phyloP scores from a whole-genome alignment of 2,888 invertebrate species.

The Dichetophora obliterata region DNA sequence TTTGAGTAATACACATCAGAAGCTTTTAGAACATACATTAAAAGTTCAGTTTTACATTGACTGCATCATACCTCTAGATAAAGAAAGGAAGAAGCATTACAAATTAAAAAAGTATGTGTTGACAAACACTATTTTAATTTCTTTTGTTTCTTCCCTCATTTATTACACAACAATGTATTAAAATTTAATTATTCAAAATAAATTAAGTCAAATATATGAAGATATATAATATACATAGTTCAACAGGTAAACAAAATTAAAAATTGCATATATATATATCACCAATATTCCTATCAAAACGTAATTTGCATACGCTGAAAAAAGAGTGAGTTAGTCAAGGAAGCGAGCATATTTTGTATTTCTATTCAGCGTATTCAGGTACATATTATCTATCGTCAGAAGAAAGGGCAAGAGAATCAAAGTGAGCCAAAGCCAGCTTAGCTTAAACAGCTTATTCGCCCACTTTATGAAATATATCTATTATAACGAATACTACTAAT shows the following conservation, averaged over 20 bases:
- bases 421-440: neutral
- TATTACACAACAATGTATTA: conserved; percentile 10
- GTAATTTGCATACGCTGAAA: neutral
- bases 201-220: conserved; percentile 3
- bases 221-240: neutral
- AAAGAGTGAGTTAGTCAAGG: neutral
- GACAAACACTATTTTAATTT: no score
- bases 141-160: no score
- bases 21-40: neutral
- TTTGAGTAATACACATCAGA: neutral
- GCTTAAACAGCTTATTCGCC: conserved; percentile 14
- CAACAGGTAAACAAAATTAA: neutral
- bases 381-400: neutral
- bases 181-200: conserved; percentile 8
- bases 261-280: neutral
- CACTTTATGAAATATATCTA: neutral
- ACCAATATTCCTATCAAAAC: neutral
- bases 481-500: conserved; percentile 16
- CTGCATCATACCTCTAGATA: neutral
- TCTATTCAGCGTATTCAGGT: neutral
- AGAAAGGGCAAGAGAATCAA: neutral
- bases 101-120: neutral
- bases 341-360: conserved; percentile 2
- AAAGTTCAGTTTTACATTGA: neutral
- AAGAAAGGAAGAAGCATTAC: neutral